Conservation (phyloP, 2,888 invertebrate genomes). For the Amphipoea lucens region DNA sequence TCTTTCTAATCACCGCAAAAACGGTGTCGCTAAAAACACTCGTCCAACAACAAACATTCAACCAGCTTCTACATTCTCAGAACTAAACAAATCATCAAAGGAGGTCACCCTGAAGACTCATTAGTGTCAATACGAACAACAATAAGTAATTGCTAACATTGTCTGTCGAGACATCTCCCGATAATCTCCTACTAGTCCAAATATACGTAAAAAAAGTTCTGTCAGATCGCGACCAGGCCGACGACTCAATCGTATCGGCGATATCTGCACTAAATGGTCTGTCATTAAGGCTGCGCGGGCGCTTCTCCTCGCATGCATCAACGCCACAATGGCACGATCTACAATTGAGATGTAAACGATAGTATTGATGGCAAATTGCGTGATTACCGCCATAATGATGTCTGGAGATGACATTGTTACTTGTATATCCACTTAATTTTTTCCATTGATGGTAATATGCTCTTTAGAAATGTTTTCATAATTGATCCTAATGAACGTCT, state of each 20-base stretch:
- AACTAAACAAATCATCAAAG: conserved; percentile 52
- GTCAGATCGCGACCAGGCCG: conserved; percentile 69
- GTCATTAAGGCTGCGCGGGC: conserved; percentile 79
- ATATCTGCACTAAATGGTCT: conserved; percentile 81
- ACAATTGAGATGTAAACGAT: conserved; percentile 77
- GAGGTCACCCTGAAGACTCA: conserved; percentile 61
- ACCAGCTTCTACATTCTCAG: conserved; percentile 52
- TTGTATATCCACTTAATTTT: conserved; percentile 23
- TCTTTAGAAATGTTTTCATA: conserved; percentile 6
- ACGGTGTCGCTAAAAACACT: conserved; percentile 6
- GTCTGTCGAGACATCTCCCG: conserved; percentile 50
- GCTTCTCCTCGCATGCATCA: conserved; percentile 71
- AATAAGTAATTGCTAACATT: conserved; percentile 62
- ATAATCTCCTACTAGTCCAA: conserved; percentile 74
- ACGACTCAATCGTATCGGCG: conserved; percentile 80
- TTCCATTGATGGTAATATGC: conserved; percentile 1
- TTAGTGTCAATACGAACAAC: conserved; percentile 64
- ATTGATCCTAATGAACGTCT: conserved; percentile 30
- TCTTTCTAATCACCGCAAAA: not conserved
- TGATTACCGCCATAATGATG: conserved; percentile 47
- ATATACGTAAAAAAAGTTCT: conserved; percentile 75
- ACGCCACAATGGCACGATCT: conserved; percentile 78
- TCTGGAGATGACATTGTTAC: conserved; percentile 38
- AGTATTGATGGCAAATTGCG: conserved; percentile 63
- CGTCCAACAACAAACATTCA: conserved; percentile 26